These are phyloP conservation scores for Drosophila aldrichi DNA, from an alignment of 2,888 invertebrate genomes.

Conservation along the genomic window DNA sequence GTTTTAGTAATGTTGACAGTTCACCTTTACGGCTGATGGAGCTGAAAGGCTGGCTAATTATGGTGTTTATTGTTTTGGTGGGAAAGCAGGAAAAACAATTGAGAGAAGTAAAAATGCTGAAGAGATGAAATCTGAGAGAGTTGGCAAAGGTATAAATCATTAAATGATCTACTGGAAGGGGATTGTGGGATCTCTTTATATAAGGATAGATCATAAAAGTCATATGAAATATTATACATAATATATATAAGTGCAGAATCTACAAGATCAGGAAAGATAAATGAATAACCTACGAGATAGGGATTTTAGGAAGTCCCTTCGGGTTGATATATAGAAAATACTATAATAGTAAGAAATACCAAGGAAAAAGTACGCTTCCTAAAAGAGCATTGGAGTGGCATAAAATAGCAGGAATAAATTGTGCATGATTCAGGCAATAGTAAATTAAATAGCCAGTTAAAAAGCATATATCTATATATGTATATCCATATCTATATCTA, in stretches of 20 bases:
- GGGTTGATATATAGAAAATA: background rate
- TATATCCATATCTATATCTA: background rate
- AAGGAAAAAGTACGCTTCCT: background rate
- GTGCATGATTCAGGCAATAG: background rate
- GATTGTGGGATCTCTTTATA: background rate
- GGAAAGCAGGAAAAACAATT: conserved; percentile 45
- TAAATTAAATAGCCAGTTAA: background rate
- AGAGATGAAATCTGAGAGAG: background rate
- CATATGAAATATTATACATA: background rate
- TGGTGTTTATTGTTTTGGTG: conserved; percentile 48
- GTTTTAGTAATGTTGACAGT: conserved; percentile 38
- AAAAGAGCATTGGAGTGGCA: background rate
- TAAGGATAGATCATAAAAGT: background rate
- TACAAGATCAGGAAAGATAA: background rate
- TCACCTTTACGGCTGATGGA: conserved; percentile 19
- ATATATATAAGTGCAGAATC: background rate
- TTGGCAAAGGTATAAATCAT: background rate
- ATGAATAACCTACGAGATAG: background rate
- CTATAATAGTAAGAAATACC: background rate
- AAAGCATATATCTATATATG: background rate
- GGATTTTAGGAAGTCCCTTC: background rate
- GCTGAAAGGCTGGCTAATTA: conserved; percentile 45
- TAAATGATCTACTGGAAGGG: background rate
- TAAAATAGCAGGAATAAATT: background rate
- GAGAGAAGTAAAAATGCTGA: conserved; percentile 17